phyloP scores from a whole-genome alignment of 2,797 vertebrate genomes.

The Chrysocyon brachyurus region DNA sequence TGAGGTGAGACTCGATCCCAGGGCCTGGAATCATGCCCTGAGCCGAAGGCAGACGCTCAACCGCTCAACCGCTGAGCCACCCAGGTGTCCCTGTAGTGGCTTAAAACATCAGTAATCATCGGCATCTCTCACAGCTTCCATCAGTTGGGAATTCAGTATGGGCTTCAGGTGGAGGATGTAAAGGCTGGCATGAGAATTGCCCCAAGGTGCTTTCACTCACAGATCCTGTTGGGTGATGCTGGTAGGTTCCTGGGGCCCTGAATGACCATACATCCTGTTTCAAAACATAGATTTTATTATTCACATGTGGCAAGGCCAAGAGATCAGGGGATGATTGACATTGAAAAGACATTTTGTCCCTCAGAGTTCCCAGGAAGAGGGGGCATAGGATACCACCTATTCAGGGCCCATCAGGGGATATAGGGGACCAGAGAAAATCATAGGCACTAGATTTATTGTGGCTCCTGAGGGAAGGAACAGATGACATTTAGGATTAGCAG shows the following conservation, averaged over 20 bases:
- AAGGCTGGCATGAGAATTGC: fast-evolving
- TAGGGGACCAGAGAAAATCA: fast-evolving
- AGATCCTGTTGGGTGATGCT: not conserved
- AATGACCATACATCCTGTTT: not conserved
- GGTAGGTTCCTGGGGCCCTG: not conserved
- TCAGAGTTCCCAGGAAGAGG: not conserved
- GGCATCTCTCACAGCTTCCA: fast-evolving
- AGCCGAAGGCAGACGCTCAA: too few species aligned
- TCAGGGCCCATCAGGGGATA: not conserved
- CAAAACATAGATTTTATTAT: not conserved
- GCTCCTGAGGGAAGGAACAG: not conserved
- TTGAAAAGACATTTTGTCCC: not conserved
- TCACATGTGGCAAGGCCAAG: not conserved
- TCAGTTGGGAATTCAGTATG: not conserved
- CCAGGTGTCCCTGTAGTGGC: too few species aligned
- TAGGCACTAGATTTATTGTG: not conserved
- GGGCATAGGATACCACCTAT: not conserved
- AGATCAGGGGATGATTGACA: not conserved
- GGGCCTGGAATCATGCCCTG: too few species aligned
- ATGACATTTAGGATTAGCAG: not conserved
- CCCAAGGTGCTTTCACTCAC: not conserved
- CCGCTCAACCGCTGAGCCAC: too few species aligned
- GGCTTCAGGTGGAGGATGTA: not conserved
- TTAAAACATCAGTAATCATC: not conserved
- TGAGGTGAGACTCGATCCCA: too few species aligned